Base-by-base conservation (phyloP, 2,113 vertebrate genomes). In the Chascanopsetta lugubris region DNA sequence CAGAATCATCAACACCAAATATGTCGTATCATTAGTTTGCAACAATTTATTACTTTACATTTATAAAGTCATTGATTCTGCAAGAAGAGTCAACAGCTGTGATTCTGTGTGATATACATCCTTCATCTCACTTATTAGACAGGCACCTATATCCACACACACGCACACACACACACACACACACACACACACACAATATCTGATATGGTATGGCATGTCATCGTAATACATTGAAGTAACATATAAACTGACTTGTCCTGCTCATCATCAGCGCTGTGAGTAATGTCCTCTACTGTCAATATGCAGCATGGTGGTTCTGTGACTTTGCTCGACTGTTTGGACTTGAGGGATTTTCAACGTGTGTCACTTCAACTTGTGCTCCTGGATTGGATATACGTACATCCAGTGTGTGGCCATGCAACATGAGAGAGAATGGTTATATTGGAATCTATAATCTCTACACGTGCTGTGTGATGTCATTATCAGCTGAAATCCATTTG, bases 41-140 rank as follows among this genome's bases (percentile, higher is more conserved):
- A 73, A 73, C 32, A 64, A 57, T 67, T 51, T 71, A 85, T 82
- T 82, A 58, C 77, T 89, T 90, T 89, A 93, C 86, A 92, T 88
- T 89, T 89, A 92, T 91, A 90, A 70, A 71, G 74, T 69, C 62
- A 45, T 75, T 65, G 25, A 17, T 22, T 64, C 56, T 79, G 69
- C 68, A 77, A 69, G 55, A 70, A 49, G 73, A 63, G 32, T 32
- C 51, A 40, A 48, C 32, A 61, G 12, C 64, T 57, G 65, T 62
- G 75, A 46, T 46, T 77, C 17, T 74, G 69, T 58, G 78, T 32
- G 42, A 29, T 49, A 50, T 69, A 61, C 48, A 78, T 58, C 54
- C 5, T 25, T 32, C 12, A 25, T 48, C 20, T 8, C 45, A 46
- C 20, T 17, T n/a, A 42, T n/a, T 17, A n/a, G 4, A 4, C 36